These are phyloP conservation scores for Drosophila longiperda DNA, from an alignment of 2,888 invertebrate genomes.

Conservation along the genomic window DNA sequence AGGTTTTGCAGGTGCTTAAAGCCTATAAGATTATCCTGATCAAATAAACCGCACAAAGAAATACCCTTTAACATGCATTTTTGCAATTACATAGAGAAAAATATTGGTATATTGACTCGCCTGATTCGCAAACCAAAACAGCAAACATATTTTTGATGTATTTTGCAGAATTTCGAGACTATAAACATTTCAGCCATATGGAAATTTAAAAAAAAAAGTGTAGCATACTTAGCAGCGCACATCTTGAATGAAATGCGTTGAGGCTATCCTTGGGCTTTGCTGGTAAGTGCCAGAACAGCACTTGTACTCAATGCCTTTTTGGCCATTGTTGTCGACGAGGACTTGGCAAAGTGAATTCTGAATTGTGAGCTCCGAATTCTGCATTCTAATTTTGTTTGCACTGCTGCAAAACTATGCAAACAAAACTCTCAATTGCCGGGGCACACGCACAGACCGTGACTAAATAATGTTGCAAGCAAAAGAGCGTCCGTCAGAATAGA, in stretches of 20 bases:
- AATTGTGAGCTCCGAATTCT: constrained; percentile 22
- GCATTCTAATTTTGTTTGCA: constrained; percentile 38
- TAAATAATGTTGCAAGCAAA: constrained; percentile 59
- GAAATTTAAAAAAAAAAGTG: constrained; percentile 12
- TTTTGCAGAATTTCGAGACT: neutral
- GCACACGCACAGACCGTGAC: constrained; percentile 17
- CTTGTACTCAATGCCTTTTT: constrained; percentile 66
- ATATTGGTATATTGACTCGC: neutral
- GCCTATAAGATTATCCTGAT: neutral
- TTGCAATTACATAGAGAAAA: neutral
- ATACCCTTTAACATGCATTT: neutral
- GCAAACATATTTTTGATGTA: neutral
- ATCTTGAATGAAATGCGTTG: neutral
- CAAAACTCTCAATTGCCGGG: constrained; percentile 57
- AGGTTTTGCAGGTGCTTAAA: neutral
- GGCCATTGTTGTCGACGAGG: constrained; percentile 53
- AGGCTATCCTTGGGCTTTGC: constrained; percentile 54
- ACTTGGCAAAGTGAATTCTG: constrained; percentile 18
- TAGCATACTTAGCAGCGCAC: constrained; percentile 26
- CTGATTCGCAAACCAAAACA: neutral
- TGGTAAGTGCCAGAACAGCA: constrained; percentile 63
- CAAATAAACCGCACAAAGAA: neutral
- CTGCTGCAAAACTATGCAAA: constrained; percentile 51
- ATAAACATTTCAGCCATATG: neutral
- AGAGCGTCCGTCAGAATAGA: constrained; percentile 21